Evolutionary conservation across 2,888 invertebrate genomes (phyloP).

Genomic region (Cephus rjabovi): DNA sequence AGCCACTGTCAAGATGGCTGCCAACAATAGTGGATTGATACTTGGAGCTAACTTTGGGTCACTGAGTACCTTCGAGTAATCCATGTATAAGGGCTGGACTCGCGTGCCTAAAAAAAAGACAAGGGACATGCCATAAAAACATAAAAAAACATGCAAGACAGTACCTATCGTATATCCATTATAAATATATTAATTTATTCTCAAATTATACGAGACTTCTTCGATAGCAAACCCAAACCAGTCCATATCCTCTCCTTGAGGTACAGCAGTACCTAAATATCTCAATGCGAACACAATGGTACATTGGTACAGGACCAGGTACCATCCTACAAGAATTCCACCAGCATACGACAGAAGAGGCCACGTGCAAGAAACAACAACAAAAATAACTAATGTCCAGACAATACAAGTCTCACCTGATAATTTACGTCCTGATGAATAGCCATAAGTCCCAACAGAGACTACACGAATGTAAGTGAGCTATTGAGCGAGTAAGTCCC

Average conservation of each 20-base stretch:
- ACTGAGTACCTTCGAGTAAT: not conserved
- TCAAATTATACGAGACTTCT: slow-evolving; percentile 40
- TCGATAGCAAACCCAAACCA: not conserved
- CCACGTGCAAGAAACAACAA: not conserved
- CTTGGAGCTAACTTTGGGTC: not conserved
- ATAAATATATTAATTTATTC: slow-evolving; percentile 67
- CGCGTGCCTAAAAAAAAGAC: slow-evolving; percentile 15
- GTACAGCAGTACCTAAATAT: not conserved
- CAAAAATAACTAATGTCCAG: not conserved
- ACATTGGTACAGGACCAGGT: not conserved
- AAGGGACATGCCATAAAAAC: slow-evolving; percentile 54
- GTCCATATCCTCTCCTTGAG: not conserved
- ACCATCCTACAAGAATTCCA: not conserved
- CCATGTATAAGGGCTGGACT: not conserved
- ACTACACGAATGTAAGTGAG: not conserved
- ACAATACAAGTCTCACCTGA: slow-evolving; percentile 31
- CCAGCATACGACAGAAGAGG: not conserved
- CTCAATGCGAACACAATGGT: not conserved
- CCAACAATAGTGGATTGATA: not conserved
- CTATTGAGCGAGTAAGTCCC: not conserved
- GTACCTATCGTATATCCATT: slow-evolving; percentile 65
- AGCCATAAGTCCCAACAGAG: not conserved
- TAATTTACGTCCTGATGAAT: slow-evolving; percentile 33
- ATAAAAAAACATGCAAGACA: slow-evolving; percentile 53
- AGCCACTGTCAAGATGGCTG: not conserved